Evolutionary conservation across 1,140 invertebrate genomes (phyloP).

Genomic region (Drosophila prosaltans): DNA sequence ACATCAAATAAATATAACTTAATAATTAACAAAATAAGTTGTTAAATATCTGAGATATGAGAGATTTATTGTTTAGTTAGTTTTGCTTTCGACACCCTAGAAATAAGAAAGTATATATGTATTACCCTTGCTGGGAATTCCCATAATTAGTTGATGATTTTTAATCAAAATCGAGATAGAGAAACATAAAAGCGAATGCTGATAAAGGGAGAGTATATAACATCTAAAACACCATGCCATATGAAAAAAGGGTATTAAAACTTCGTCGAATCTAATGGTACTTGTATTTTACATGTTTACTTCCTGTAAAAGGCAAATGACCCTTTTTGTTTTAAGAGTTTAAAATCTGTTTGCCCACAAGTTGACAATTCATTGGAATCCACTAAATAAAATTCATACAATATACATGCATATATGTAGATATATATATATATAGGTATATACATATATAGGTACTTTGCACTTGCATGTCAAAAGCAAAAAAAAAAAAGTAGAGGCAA

Average conservation of each 20-base stretch:
- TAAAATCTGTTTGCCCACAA: neutral
- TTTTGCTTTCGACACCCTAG: neutral
- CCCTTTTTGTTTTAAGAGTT: neutral
- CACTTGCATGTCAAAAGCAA: constrained; percentile 1
- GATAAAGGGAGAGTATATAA: no score
- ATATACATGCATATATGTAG: neutral
- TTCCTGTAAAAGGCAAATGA: constrained; percentile 10
- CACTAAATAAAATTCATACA: neutral
- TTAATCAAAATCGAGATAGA: no score
- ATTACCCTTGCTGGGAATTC: no score
- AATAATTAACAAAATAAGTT: constrained; percentile 1
- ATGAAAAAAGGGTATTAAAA: neutral
- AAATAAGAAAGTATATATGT: neutral
- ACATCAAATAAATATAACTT: neutral
- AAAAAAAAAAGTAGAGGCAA: neutral
- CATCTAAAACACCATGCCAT: no score
- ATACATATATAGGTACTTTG: neutral
- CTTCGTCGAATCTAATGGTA: neutral
- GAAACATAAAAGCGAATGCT: no score
- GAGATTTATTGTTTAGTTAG: neutral
- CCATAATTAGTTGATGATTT: no score
- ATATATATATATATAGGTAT: neutral
- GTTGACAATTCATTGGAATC: constrained; percentile 7
- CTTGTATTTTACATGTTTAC: neutral
- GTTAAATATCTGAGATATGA: neutral